phyloP scores from a whole-genome alignment of 2,888 invertebrate genomes.

The Pilophorus perplexus region DNA sequence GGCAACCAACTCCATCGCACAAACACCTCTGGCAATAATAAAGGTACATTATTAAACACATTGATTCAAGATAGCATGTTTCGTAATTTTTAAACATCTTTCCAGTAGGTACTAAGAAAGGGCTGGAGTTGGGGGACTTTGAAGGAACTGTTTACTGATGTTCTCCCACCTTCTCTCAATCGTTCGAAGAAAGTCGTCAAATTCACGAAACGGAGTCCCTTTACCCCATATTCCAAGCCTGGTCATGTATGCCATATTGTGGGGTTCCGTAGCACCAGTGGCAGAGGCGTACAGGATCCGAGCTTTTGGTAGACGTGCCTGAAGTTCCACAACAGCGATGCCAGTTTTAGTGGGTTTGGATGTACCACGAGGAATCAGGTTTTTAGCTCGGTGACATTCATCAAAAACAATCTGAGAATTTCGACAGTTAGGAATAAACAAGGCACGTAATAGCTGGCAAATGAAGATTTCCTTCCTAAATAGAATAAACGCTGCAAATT shows the following conservation, averaged over 20 bases:
- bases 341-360: constrained; percentile 98
- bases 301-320: constrained; percentile 88
- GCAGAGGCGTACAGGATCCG: constrained; percentile 94
- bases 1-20: constrained; percentile 99
- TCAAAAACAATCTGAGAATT: constrained; percentile 82
- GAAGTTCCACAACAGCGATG: constrained; percentile 89
- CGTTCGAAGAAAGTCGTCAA: constrained; percentile 92
- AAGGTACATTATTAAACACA: too few species aligned
- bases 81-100: too few species aligned
- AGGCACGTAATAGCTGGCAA: too few species aligned
- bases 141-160: too few species aligned
- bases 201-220: constrained; percentile 92
- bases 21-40: constrained; percentile 71
- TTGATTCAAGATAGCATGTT: too few species aligned
- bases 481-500: too few species aligned
- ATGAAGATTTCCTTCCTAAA: too few species aligned
- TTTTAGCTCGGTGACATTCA: constrained; percentile 99
- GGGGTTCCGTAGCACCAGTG: constrained; percentile 95
- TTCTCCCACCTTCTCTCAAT: constrained; percentile 90
- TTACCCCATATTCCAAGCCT: constrained; percentile 96
- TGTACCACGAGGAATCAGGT: constrained; percentile 92
- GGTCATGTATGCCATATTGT: constrained; percentile 99
- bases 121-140: too few species aligned
- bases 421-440: neutral
- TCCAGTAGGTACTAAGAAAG: too few species aligned